Evolutionary conservation across 2,888 invertebrate genomes (phyloP).

Genomic region (Chymomyza amoena): DNA sequence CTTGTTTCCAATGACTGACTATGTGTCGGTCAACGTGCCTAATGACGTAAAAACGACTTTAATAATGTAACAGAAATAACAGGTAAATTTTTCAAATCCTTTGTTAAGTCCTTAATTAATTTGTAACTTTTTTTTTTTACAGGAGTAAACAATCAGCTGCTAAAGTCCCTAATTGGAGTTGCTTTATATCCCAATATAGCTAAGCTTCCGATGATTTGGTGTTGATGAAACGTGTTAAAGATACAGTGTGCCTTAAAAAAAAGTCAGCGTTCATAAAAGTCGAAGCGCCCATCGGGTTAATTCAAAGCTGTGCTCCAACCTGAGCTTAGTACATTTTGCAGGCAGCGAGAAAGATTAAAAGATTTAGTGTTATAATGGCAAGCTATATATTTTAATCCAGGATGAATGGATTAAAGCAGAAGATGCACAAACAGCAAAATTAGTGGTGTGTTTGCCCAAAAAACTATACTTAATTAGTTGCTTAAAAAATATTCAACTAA

Average conservation of each 20-base stretch:
- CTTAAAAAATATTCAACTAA: conserved; percentile 86
- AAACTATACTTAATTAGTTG: conserved; percentile 89
- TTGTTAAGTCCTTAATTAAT: not conserved
- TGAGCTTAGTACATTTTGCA: conserved; percentile 86
- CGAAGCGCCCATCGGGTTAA: conserved; percentile 88
- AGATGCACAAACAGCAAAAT: conserved; percentile 88
- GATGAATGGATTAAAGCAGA: conserved; percentile 91
- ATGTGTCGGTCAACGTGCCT: conserved; percentile 85
- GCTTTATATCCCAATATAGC: conserved; percentile 96
- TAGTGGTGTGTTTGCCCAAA: conserved; percentile 87
- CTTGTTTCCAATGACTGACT: conserved; percentile 90
- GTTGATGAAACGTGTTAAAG: conserved; percentile 88
- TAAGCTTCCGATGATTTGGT: conserved; percentile 88
- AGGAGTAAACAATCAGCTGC: conserved; percentile 83
- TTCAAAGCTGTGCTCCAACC: conserved; percentile 89
- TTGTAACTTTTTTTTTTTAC: not conserved
- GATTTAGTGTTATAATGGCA: conserved; percentile 86
- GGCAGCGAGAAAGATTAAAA: conserved; percentile 86
- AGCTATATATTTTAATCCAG: conserved; percentile 86
- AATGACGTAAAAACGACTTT: conserved; percentile 75
- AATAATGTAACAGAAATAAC: conserved; percentile 85
- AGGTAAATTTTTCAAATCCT: conserved; percentile 74
- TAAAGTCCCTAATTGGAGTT: conserved; percentile 92
- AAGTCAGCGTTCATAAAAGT: conserved; percentile 86
- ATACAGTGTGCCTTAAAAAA: conserved; percentile 86